phyloP scores from a whole-genome alignment of 2,797 vertebrate species.

The Apodemus agrarius region DNA sequence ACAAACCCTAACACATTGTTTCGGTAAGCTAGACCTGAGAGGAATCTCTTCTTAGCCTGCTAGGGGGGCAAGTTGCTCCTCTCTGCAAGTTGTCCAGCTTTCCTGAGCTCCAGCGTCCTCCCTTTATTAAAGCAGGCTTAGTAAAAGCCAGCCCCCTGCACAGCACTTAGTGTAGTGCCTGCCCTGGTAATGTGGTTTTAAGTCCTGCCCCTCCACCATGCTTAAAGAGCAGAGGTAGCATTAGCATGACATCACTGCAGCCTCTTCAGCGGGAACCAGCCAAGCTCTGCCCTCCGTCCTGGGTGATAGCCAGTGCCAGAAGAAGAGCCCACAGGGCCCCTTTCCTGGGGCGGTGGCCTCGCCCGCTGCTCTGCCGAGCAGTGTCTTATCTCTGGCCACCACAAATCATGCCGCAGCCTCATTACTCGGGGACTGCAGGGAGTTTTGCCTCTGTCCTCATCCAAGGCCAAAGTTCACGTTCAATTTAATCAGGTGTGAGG shows the following conservation, averaged over 20 bases:
- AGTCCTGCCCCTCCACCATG: not conserved
- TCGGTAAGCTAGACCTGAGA: no score
- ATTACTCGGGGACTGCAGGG: not conserved
- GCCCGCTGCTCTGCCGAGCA: fast-evolving
- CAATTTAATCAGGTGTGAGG: conserved; percentile 60
- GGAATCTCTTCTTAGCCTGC: not conserved
- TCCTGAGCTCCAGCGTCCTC: not conserved
- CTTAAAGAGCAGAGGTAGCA: not conserved
- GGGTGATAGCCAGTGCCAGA: not conserved
- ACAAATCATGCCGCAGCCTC: not conserved
- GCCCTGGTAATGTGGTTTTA: not conserved
- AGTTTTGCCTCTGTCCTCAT: conserved; percentile 13
- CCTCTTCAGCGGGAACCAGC: not conserved
- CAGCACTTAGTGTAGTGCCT: not conserved
- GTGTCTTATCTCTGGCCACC: not conserved
- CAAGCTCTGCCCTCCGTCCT: not conserved
- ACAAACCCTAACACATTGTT: not conserved
- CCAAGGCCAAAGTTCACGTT: conserved; percentile 44
- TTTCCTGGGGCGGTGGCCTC: not conserved
- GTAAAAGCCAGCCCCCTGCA: not conserved
- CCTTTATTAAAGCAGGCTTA: not conserved
- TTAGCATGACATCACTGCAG: not conserved
- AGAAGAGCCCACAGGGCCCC: not conserved
- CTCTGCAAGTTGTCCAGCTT: not conserved
- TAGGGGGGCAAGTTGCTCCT: not conserved